Percentiles rank a stretch among this genome's conserved stretches.
phyloP scores from a whole-genome alignment of 2,113 vertebrate genomes.

The Urocynchramus pylzowi region DNA sequence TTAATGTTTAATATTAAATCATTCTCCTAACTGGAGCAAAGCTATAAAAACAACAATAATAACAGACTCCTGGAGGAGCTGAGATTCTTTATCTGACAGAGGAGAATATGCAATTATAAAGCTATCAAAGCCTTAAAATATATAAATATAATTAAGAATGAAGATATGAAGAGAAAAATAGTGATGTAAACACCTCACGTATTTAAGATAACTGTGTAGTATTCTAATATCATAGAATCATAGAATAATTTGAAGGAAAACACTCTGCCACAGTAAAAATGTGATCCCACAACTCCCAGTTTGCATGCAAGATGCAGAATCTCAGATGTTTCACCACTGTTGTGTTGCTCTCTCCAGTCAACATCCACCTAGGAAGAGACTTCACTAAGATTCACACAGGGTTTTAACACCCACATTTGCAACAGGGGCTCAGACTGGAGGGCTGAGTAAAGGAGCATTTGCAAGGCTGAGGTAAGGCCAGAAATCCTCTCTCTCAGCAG shows the following conservation, averaged over 20 bases:
- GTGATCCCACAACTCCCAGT: neutral
- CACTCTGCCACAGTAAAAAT: neutral
- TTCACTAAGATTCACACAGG: neutral
- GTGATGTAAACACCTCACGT: neutral
- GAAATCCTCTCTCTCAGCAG: neutral
- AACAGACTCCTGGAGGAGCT: conserved; percentile 58
- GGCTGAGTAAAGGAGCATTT: neutral
- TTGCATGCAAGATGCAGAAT: neutral
- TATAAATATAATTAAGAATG: conserved; percentile 69
- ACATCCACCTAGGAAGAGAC: neutral
- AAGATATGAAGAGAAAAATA: conserved; percentile 42
- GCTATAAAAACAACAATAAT: conserved; percentile 66
- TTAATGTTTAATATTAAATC: conserved; percentile 67
- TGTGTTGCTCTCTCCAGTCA: neutral
- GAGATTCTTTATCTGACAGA: conserved; percentile 66
- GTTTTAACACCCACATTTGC: neutral
- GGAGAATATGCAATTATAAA: conserved; percentile 64
- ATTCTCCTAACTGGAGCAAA: conserved; percentile 56
- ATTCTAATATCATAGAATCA: neutral
- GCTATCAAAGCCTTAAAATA: conserved; percentile 59
- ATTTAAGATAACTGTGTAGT: neutral
- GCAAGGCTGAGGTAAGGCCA: neutral
- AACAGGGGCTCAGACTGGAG: neutral
- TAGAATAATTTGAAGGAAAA: neutral
- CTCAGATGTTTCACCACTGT: neutral